Evolutionary conservation across 2,888 invertebrate species (phyloP), one percentile per base, ranked within the genome.

Genomic region (Campoletis raptor): DNA sequence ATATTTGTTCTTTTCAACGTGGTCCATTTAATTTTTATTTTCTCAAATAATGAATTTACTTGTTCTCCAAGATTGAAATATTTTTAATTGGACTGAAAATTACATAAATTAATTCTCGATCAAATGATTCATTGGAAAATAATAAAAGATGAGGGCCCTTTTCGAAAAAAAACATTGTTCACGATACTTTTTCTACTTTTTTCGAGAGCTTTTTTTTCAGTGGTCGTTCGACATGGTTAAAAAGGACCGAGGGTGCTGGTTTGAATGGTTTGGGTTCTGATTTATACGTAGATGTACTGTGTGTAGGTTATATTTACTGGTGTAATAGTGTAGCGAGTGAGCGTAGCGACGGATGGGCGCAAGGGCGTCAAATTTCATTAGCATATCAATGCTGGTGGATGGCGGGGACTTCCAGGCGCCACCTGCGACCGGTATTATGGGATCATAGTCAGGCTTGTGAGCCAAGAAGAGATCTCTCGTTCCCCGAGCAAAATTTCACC

Each of bases 331-430:
- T 76, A 72, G 72, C 85, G 67, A 42, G 64, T 24, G 24, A 42
- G 64, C 42, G 42, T 80, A 85, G 72, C 85, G 79, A 54, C 30
- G 40, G 42, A 77, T 79, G 83, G 85, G 86, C 83, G 87, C 91
- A 91, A 92, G 93, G 93, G 94, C 93, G 93, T 94, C 94, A 94
- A 94, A 94, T 94, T 94, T 94, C 94, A 94, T 94, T 94, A 94
- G 94, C 94, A 94, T 94, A 94, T 94, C 94, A 94, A 94, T 94
- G 93, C 93, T 93, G 94, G 93, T 90, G 93, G 93, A 93, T 94
- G 93, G 93, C 91, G 91, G 89, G 90, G 89, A 90, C 89, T 90
- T 89, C 76, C 86, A 91, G 91, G 93, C 92, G 92, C 93, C 94
- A 94, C 94, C 94, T 94, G 94, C 92, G 93, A 89, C 93, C 92